Base-by-base conservation (phyloP, 2,797 vertebrate genomes). In the Chaetodon trifasciatus region DNA sequence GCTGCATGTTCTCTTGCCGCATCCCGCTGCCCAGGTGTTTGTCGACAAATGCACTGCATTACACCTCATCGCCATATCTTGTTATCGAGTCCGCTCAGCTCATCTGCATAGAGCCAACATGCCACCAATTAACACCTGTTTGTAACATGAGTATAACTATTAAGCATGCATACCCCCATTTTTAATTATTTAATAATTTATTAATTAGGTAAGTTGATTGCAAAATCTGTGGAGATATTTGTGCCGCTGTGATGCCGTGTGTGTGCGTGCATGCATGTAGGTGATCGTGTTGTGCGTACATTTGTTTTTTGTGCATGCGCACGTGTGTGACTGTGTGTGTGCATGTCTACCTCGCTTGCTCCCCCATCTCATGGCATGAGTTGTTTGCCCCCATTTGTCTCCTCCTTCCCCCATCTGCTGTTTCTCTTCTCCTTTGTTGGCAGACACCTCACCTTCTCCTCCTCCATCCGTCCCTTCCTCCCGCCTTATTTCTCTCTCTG, bases 111-210 rank as follows among this genome's bases (percentile, higher is more conserved):
- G 53, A 78, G 67, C 42, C 74, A 19, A 32, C 9, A 52, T 86
- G 82, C 52, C 72, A 47, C 88, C 86, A 88, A 86, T 92, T 89
- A 91, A 73, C 81, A 88, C 76, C 83, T 84, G 82, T 88, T 91
- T 89, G 89, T 85, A 84, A 64, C 62, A 86, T 19, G 66, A 81
- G 70, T 58, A 24, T 7, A 50, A 63, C 60, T 76, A 72, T 80
- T 85, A 71, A 75, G 62, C 79, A 83, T 75, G 63, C 76, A 39
- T 66, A 5, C 7, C 1, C 1, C 64, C 19, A 3, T 21, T 28
- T 32, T 32, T 32, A 32, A 32, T 44, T 44, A 9, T 44, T 9
- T 4, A 44, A 13, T 44, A 88, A 90, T 91, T 91, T 92, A 89
- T 44, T 88, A 90, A 91, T 91, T 92, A 89, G 79, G 49, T n/a